Conservation (phyloP, 2,888 invertebrate genomes). For the Hermaeophaga mercurialis region DNA sequence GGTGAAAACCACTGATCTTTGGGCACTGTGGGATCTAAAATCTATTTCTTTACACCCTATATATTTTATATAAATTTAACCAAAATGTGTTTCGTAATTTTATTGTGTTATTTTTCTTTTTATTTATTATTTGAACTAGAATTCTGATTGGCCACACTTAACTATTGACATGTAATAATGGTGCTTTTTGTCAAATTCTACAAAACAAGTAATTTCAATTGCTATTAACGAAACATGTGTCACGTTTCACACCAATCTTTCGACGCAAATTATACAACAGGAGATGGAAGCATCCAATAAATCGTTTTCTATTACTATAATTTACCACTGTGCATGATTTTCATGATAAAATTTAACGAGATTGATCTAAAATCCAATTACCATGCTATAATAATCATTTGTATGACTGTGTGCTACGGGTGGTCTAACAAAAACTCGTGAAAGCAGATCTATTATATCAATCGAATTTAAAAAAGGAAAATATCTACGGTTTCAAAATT, state of each 20-base stretch:
- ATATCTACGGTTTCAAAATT: no score
- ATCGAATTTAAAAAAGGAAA: no score
- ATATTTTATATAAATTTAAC: no score
- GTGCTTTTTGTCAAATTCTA: not conserved
- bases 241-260: conserved; percentile 2
- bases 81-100: no score
- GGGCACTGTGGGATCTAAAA: no score
- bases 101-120: no score
- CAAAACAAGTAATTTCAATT: not conserved
- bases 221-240: not conserved
- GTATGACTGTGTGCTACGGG: not conserved
- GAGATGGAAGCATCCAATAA: conserved; percentile 7
- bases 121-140: no score
- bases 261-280: conserved; percentile 11
- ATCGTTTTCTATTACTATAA: conserved; percentile 6
- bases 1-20: no score
- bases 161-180: no score
- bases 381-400: not conserved
- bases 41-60: no score
- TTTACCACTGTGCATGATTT: conserved; percentile 4
- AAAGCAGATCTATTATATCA: no score
- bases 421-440: not conserved
- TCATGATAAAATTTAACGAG: conserved; percentile 20
- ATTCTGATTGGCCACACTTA: no score
- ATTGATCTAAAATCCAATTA: conserved; percentile 1